Evolutionary conservation across 2,113 vertebrate genomes (phyloP).

Genomic region (Drymodes brunneopygia): DNA sequence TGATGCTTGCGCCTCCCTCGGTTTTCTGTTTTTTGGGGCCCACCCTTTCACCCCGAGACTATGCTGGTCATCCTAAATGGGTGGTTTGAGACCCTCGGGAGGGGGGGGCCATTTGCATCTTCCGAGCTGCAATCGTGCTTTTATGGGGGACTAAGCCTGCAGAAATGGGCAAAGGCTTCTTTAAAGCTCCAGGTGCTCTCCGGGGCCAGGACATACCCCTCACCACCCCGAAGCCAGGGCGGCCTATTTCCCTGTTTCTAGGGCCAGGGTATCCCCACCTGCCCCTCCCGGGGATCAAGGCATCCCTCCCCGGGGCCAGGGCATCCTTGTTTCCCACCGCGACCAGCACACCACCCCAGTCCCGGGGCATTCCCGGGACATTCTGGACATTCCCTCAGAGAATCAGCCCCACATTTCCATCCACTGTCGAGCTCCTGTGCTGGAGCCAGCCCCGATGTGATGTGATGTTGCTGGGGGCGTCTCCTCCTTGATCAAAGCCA

Average conservation of each 20-base stretch:
- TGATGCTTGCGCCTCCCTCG: neutral
- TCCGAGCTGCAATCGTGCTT: rapidly evolving
- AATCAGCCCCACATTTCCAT: neutral
- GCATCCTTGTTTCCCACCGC: neutral
- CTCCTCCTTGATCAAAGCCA: neutral
- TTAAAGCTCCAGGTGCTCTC: neutral
- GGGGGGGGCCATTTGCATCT: neutral
- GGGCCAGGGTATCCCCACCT: neutral
- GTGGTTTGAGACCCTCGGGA: neutral
- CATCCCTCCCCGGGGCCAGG: neutral
- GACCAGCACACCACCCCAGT: neutral
- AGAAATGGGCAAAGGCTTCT: neutral
- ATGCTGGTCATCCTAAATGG: neutral
- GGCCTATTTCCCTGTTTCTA: neutral
- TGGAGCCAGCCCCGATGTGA: neutral
- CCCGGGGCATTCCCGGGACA: too few species aligned
- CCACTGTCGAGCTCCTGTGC: rapidly evolving
- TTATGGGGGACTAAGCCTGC: neutral
- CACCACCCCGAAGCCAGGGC: too few species aligned
- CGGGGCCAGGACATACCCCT: neutral
- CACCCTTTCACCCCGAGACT: too few species aligned
- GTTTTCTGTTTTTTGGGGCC: neutral
- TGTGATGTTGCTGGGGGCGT: neutral
- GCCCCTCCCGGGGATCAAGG: too few species aligned
- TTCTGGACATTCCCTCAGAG: neutral